Base-by-base conservation (phyloP, 2,113 vertebrate species). In the Pelmatolapia mariae region DNA sequence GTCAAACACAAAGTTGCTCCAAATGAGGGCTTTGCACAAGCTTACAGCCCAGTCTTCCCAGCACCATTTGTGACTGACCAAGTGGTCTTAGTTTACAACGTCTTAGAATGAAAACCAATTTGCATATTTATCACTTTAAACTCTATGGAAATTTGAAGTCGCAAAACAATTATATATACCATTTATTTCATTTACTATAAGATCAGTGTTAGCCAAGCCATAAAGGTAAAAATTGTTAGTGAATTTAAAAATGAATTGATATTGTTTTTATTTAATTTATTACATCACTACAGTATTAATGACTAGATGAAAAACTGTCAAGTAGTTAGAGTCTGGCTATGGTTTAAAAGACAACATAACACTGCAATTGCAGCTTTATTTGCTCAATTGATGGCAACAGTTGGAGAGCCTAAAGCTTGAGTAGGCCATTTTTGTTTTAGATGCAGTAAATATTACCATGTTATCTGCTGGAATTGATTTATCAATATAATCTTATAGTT, bases 1-100 rank as follows among this genome's bases (percentile, higher is more conserved):
- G 94, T 95, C 95, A 95, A 96, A 95, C 94, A 95, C 93, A 96
- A 95, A 95, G 90, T 92, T 94, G 82, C 88, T 86, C 92, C 88
- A 93, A 95, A 95, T 92, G 89, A 95, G 87, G 54, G 54, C 91
- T 95, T 91, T 87, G 89, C 80, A 86, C 87, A 89, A 85, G 79
- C 38, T 81, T 81, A 26, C 71, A 19, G 85, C 57, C 43, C 26
- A 47, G 76, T 68, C 92, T 93, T 93, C 87, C 84, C 93, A 86
- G 86, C 84, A 40, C 81, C 89, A 90, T 91, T 93, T 94, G 92
- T 43, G 91, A 80, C 68, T 8, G 47, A 56, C 53, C 45, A 18
- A 78, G 63, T 12, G 43, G 26, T 71, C 40, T 47, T 22, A 9
- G 63, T 82, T 89, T 79, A 56, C 38, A 79, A 59, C 43, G 3